phyloP scores from a whole-genome alignment of 2,797 vertebrate species.

The Paramormyrops hopkinsi region DNA sequence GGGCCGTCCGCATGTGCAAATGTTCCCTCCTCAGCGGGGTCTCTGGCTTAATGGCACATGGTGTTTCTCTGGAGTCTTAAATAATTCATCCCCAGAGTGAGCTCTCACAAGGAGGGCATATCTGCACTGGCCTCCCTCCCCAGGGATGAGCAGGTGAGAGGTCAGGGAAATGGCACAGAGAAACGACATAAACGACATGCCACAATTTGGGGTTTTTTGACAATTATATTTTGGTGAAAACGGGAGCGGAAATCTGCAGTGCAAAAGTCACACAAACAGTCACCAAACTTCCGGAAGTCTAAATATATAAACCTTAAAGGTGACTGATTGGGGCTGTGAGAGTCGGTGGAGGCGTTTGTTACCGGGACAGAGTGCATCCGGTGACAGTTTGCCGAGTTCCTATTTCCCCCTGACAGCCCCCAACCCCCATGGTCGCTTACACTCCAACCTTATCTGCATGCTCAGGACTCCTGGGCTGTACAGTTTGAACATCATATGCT shows the following conservation, averaged over 20 bases:
- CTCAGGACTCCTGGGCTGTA: neutral
- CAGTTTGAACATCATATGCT: neutral
- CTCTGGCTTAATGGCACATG: conserved; percentile 51
- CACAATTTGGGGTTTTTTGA: neutral
- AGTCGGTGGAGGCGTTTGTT: neutral
- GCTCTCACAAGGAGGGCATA: conserved; percentile 42
- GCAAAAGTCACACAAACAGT: neutral
- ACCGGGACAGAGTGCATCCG: neutral
- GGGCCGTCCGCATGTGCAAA: neutral
- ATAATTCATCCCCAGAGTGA: conserved; percentile 58
- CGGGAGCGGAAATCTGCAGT: neutral
- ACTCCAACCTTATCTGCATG: neutral
- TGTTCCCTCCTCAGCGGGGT: neutral
- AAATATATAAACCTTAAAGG: neutral
- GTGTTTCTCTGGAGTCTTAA: conserved; percentile 42
- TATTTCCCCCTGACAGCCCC: neutral
- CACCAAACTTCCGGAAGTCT: neutral
- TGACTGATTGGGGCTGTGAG: neutral
- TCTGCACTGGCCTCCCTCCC: conserved; percentile 35
- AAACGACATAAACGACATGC: neutral
- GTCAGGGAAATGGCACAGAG: neutral
- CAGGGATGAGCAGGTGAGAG: neutral
- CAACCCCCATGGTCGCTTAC: neutral
- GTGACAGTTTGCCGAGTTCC: neutral
- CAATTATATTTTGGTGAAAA: neutral